These are phyloP conservation scores for Silurus glanis DNA, from an alignment of 2,113 vertebrate species.

Conservation along the genomic window DNA sequence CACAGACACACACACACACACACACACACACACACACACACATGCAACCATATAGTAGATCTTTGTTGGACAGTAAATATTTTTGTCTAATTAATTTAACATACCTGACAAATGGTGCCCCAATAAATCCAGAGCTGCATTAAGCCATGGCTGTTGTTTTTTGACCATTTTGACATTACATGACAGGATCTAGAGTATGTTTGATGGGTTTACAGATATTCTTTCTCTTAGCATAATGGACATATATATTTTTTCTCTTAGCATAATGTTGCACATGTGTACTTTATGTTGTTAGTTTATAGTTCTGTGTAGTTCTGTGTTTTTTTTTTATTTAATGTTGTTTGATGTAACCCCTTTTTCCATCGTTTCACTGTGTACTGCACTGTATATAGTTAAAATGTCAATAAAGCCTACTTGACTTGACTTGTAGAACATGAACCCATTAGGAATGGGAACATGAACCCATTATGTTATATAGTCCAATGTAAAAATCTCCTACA, in stretches of 20 bases:
- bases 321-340: too few species aligned
- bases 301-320: too few species aligned
- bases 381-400: too few species aligned
- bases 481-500: not conserved
- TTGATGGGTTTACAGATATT: not conserved
- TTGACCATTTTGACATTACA: not conserved
- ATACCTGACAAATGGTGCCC: not conserved
- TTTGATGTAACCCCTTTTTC: too few species aligned
- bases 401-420: too few species aligned
- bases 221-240: not conserved
- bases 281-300: too few species aligned
- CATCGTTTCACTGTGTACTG: too few species aligned
- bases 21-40: not conserved
- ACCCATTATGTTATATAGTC: not conserved
- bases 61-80: not conserved
- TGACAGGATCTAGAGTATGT: not conserved
- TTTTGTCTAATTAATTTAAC: not conserved
- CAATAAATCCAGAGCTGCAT: not conserved
- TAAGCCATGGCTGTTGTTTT: not conserved
- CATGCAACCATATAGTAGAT: not conserved
- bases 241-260: not conserved
- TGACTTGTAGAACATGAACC: not conserved
- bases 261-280: too few species aligned
- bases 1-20: slow-evolving; percentile 6
- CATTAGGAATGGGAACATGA: not conserved